Conservation (phyloP, 2,888 invertebrate species). For the Drosophila limbata region DNA sequence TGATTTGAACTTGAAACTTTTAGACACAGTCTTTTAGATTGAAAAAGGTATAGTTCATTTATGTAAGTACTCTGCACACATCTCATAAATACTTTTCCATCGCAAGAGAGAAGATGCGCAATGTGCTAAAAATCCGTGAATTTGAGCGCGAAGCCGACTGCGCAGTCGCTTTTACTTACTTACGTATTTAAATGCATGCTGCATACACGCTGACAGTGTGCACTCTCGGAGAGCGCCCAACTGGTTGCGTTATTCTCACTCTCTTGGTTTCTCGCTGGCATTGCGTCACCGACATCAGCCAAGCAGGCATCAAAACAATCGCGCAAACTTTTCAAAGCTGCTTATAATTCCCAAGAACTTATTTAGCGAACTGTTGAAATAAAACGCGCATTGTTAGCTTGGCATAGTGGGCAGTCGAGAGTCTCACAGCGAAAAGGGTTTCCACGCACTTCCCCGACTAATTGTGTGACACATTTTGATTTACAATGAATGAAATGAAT, state of each 20-base stretch:
- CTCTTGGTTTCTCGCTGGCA: neutral
- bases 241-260: slow-evolving; percentile 2
- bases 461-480: slow-evolving; percentile 34
- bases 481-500: slow-evolving; percentile 3
- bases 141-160: neutral
- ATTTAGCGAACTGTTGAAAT: slow-evolving; percentile 20
- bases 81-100: neutral
- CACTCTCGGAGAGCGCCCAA: slow-evolving; percentile 13
- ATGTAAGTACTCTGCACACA: too few species aligned
- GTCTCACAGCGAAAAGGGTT: slow-evolving; percentile 47
- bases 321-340: slow-evolving; percentile 4
- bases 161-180: too few species aligned
- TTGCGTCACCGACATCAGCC: slow-evolving; percentile 3
- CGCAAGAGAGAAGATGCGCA: neutral
- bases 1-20: too few species aligned
- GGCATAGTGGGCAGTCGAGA: slow-evolving; percentile 34
- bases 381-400: neutral
- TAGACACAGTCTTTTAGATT: too few species aligned
- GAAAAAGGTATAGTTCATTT: too few species aligned
- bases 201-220: neutral
- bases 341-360: slow-evolving; percentile 46
- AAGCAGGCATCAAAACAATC: neutral
- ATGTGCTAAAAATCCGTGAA: neutral
- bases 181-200: too few species aligned
- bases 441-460: slow-evolving; percentile 35